phyloP scores from a whole-genome alignment of 2,113 vertebrate genomes.

The Tringa solitaria region DNA sequence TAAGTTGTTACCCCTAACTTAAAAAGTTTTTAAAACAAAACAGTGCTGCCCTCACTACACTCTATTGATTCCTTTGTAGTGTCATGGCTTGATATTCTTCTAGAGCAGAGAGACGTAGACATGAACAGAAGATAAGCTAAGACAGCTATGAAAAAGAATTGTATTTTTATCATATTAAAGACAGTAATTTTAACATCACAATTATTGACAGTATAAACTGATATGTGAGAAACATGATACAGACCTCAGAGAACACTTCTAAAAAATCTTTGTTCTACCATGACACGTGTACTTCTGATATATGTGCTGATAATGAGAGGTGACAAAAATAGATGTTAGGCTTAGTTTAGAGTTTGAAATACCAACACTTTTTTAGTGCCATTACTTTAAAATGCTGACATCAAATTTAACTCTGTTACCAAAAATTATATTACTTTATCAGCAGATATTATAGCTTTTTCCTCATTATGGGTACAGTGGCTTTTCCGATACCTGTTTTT shows the following conservation, averaged over 20 bases:
- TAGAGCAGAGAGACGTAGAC: not conserved
- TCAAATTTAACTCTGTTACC: not conserved
- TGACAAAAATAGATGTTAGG: not conserved
- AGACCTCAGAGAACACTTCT: not conserved
- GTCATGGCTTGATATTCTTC: not conserved
- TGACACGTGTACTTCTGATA: not conserved
- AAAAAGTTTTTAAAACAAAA: not conserved
- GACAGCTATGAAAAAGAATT: not conserved
- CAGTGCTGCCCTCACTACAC: not conserved
- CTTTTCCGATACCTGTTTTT: not conserved
- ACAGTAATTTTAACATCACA: not conserved
- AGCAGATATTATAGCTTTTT: not conserved
- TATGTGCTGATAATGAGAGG: not conserved
- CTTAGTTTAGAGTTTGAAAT: not conserved
- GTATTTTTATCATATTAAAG: not conserved
- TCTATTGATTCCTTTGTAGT: not conserved
- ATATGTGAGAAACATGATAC: not conserved
- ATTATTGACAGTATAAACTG: not conserved
- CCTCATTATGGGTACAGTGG: not conserved
- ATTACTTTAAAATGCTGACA: not conserved
- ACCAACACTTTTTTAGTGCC: not conserved
- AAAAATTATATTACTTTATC: not conserved
- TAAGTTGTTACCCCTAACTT: not conserved
- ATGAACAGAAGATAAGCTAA: not conserved
- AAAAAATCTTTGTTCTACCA: not conserved